A percentile compares a stretch with the other conserved stretches of the same genome.
These are phyloP conservation scores for Panulirus ornatus DNA, from an alignment of 1,140 invertebrate genomes.

Conservation along the genomic window DNA sequence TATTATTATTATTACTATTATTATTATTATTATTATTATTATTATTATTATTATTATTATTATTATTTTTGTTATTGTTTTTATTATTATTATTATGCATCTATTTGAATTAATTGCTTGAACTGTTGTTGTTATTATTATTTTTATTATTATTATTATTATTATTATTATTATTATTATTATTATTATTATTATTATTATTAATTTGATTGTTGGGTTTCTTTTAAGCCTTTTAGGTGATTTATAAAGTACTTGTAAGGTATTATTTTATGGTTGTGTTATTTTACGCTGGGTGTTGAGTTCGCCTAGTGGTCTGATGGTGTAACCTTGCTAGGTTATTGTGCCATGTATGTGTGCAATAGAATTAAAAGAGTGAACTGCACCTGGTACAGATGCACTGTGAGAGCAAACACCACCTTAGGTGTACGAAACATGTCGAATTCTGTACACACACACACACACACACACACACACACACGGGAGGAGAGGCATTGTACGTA, in stretches of 20 bases:
- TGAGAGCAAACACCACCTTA: not conserved
- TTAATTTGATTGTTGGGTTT: not conserved
- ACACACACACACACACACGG: not conserved
- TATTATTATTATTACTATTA: not conserved
- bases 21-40: not conserved
- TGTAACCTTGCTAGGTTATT: too few relatives aligned
- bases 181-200: not conserved
- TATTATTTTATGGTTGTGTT: too few relatives aligned
- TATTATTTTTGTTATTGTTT: not conserved
- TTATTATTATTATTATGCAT: not conserved
- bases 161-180: constrained; percentile 6
- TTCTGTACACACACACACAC: not conserved
- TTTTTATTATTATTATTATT: not conserved
- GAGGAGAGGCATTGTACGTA: too few relatives aligned
- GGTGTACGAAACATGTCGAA: not conserved
- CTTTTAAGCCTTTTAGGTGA: too few relatives aligned
- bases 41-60: not conserved
- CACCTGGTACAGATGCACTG: too few relatives aligned
- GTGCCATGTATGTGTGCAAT: too few relatives aligned
- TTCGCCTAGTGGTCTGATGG: too few relatives aligned
- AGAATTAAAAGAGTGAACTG: too few relatives aligned
- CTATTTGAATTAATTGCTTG: not conserved
- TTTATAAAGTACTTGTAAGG: too few relatives aligned
- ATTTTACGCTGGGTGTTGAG: too few relatives aligned
- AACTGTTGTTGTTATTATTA: not conserved